These are phyloP conservation scores for Corythoichthys intestinalis DNA, from an alignment of 2,113 vertebrate species.

Conservation along the genomic window DNA sequence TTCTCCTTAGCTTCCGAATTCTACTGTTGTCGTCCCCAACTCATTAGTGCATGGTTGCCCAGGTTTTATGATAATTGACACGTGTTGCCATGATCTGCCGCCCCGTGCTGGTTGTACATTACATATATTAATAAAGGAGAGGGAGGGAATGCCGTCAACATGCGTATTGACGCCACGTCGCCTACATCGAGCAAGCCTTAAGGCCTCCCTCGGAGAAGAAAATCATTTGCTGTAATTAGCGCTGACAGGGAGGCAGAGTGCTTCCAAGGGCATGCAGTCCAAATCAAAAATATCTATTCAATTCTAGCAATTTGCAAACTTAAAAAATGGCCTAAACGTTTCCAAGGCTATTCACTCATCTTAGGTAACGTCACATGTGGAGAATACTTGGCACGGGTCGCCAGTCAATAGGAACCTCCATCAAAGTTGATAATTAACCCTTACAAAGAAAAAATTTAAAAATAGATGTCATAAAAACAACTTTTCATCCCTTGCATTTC, in stretches of 20 bases:
- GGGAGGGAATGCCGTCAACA: slow-evolving; percentile 55
- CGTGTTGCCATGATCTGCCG: slow-evolving; percentile 40
- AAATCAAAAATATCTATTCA: not conserved
- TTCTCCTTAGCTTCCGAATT: not conserved
- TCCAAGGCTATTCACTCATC: not conserved
- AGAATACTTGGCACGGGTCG: not conserved
- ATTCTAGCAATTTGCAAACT: not conserved
- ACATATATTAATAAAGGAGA: slow-evolving; percentile 64
- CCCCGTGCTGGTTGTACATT: slow-evolving; percentile 33
- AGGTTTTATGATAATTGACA: slow-evolving; percentile 50
- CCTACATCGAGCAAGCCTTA: slow-evolving; percentile 57
- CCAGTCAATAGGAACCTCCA: not conserved
- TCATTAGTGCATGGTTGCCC: slow-evolving; percentile 21
- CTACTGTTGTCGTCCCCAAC: slow-evolving; percentile 16
- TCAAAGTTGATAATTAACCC: not conserved
- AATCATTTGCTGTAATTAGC: slow-evolving; percentile 64
- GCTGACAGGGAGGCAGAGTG: slow-evolving; percentile 45
- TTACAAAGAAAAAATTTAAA: not conserved
- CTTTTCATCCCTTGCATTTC: not conserved
- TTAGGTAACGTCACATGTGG: not conserved
- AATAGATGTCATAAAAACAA: not conserved
- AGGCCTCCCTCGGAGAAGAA: slow-evolving; percentile 51
- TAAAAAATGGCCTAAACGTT: not conserved
- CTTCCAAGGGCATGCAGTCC: slow-evolving; percentile 53
- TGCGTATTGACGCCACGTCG: slow-evolving; percentile 62